These are phyloP conservation scores for Heterodera filipjevi DNA, from an alignment of 2,888 invertebrate genomes.

Conservation along the genomic window DNA sequence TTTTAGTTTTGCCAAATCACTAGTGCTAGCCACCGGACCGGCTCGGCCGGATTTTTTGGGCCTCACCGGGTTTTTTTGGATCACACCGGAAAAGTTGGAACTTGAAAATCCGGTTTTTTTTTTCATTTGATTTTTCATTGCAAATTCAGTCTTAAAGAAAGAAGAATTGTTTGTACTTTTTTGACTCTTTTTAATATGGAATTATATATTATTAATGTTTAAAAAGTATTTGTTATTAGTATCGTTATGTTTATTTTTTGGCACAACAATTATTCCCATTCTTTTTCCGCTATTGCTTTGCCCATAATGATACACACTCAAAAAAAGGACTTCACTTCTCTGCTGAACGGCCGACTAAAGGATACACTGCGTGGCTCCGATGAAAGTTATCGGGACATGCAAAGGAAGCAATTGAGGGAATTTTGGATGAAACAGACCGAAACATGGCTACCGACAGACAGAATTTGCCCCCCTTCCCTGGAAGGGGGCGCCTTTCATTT, in stretches of 20 bases:
- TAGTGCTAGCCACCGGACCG: too few relatives aligned
- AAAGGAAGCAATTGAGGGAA: conserved; percentile 50
- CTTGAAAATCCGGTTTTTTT: too few relatives aligned
- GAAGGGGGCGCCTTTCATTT: conserved; percentile 57
- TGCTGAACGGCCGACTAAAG: neutral
- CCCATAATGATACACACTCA: neutral
- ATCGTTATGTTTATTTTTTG: neutral
- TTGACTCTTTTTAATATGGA: too few relatives aligned
- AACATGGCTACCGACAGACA: conserved; percentile 52
- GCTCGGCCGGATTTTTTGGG: too few relatives aligned
- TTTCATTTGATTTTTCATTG: too few relatives aligned
- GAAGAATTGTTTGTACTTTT: too few relatives aligned
- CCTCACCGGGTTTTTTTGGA: too few relatives aligned
- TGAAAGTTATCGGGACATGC: conserved; percentile 17
- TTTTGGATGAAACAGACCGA: conserved; percentile 59
- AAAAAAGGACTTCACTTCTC: neutral
- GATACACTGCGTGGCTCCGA: conserved; percentile 5
- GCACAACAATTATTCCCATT: conserved; percentile 10
- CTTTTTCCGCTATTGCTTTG: neutral
- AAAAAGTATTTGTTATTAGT: too few relatives aligned
- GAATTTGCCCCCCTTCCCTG: conserved; percentile 40
- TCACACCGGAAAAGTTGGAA: too few relatives aligned
- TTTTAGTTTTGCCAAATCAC: too few relatives aligned
- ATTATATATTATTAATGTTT: too few relatives aligned
- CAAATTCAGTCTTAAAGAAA: too few relatives aligned